Base-by-base conservation (phyloP, 2,797 vertebrate genomes). In the Dipus sagitta region DNA sequence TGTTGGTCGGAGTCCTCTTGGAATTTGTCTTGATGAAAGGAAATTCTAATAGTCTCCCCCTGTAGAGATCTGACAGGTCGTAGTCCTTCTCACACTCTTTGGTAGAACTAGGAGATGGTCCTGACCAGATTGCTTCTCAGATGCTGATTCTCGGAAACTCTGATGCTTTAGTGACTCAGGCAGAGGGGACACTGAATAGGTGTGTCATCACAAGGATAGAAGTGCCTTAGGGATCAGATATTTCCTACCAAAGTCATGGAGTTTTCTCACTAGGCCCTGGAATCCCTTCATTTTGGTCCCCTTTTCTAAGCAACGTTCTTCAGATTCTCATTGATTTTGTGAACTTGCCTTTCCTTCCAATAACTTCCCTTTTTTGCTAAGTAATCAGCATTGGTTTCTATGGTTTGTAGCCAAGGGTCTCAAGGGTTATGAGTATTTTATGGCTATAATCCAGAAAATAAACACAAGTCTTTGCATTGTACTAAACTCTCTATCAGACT, bases 401-500 rank as follows among this genome's bases (percentile, higher is more conserved):
- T 86, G 67, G 81, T 92, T 94, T 90, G 67, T 52, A 91, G 76
- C 67, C 62, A 72, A 87, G 47, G 82, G 38, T 91, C 85, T 91
- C 81, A 75, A 54, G 54, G 28, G 78, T 82, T 94, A 64, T 18
- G 76, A 83, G 32, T 12, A 93, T 76, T 94, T 90, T 76, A 87
- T 74, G 47, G 83, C 14, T 64, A 65, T 70, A 76, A 85, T 84
- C 82, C 90, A 93, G 93, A 92, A 88, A 95, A 94, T 84, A 92
- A 90, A 30, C 70, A 87, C 70, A 17, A 60, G 38, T 80, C 67
- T 82, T 94, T 60, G n/a, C 13, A 17, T 7, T 62, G 32, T 58
- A 54, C 32, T 93, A 79, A 81, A 92, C 89, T 83, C 77, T 84
- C 58, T 90, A 91, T 80, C 10, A 76, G 88, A 71, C 23, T 93